Evolutionary conservation across 2,797 vertebrate genomes (phyloP).

Genomic region (Anas acuta): DNA sequence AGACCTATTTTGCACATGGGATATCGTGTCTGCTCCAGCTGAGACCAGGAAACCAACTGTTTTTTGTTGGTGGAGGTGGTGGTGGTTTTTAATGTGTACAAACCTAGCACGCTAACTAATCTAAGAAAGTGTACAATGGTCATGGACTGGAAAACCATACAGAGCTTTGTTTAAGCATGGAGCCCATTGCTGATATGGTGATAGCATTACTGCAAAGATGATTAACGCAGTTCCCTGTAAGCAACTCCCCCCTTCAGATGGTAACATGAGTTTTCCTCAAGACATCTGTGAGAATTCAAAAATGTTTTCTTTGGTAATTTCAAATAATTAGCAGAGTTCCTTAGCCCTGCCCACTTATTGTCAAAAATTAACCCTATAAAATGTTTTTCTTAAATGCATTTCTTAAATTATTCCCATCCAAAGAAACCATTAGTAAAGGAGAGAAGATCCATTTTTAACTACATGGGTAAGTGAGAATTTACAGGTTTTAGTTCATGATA

Average conservation of each 20-base stretch:
- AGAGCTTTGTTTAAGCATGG: neutral
- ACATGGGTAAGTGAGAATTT: neutral
- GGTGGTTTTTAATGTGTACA: neutral
- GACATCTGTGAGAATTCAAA: neutral
- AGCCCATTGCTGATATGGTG: neutral
- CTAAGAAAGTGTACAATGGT: neutral
- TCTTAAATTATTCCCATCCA: neutral
- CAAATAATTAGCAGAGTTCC: neutral
- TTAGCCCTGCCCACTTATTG: neutral
- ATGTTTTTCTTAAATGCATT: neutral
- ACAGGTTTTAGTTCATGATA: neutral
- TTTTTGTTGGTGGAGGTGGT: neutral
- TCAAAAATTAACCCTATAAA: neutral
- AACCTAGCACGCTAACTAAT: neutral
- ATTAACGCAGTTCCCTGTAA: neutral
- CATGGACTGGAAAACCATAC: neutral
- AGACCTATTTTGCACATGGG: rapidly evolving
- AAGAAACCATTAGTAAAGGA: neutral
- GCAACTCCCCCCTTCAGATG: neutral
- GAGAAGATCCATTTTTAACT: neutral
- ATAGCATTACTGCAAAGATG: neutral
- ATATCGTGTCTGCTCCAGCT: neutral
- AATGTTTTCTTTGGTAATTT: neutral
- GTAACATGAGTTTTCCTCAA: neutral
- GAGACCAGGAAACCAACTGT: neutral